Percentiles rank a stretch among this genome's conserved stretches.
Evolutionary conservation across 2,113 vertebrate species (phyloP).

Genomic region (Epinephelus cyanopodus): DNA sequence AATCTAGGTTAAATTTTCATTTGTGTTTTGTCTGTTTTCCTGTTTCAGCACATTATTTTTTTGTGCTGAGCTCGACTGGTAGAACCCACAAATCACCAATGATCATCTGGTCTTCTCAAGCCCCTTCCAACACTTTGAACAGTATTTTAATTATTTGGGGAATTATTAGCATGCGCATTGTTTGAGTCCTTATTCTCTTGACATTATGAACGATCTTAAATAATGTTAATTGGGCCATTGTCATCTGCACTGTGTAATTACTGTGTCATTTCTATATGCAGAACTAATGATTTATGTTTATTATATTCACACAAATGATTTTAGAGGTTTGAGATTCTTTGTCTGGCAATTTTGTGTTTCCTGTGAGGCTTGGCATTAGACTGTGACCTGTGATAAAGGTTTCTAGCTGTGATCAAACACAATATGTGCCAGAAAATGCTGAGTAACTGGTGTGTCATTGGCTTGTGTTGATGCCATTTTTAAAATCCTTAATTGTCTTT

Average conservation of each 20-base stretch:
- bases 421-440: neutral
- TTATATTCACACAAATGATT: neutral
- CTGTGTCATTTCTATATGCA: too few relatives aligned
- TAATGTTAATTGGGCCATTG: neutral
- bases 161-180: neutral
- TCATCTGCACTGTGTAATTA: neutral
- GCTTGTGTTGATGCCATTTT: neutral
- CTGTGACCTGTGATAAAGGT: neutral
- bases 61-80: neutral
- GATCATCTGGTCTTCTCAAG: neutral
- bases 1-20: neutral
- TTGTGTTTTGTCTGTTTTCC: neutral
- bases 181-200: neutral
- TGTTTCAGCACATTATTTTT: neutral
- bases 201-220: neutral
- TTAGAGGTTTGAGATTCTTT: neutral
- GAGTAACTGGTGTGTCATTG: neutral
- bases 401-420: neutral
- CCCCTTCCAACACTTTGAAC: neutral
- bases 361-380: neutral
- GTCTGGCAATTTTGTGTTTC: neutral
- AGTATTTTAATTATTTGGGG: neutral
- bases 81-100: neutral
- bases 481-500: neutral
- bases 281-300: neutral